Conservation (phyloP, 1,140 invertebrate genomes). For the Oryctes rhinoceros region DNA sequence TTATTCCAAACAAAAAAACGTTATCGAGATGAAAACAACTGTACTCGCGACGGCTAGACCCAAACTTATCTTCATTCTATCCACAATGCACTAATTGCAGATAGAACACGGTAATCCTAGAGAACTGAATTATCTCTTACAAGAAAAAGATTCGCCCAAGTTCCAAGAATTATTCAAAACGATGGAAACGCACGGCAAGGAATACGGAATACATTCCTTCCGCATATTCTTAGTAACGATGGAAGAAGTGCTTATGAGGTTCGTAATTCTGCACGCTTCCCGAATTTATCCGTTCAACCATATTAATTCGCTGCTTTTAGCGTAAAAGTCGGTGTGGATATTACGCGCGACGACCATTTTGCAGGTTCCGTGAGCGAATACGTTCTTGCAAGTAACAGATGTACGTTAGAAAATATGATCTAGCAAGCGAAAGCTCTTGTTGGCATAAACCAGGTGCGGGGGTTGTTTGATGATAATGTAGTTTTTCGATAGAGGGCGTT, state of each 20-base stretch:
- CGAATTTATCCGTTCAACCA: not conserved
- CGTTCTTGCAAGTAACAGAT: not conserved
- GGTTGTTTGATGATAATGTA: too few species aligned
- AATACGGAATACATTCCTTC: slow-evolving; percentile 72
- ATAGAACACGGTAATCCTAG: slow-evolving; percentile 49
- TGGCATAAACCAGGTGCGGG: too few species aligned
- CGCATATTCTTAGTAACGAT: slow-evolving; percentile 83
- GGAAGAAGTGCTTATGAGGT: slow-evolving; percentile 92
- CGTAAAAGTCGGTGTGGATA: not conserved
- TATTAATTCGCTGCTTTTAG: not conserved
- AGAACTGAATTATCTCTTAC: slow-evolving; percentile 53
- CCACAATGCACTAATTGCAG: slow-evolving; percentile 41
- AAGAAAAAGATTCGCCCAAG: slow-evolving; percentile 56
- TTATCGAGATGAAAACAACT: not conserved
- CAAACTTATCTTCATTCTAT: not conserved
- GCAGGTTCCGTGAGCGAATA: not conserved
- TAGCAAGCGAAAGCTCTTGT: too few species aligned
- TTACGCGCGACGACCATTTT: not conserved
- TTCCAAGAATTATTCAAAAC: slow-evolving; percentile 75
- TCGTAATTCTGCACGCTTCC: not conserved
- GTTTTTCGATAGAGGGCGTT: too few species aligned
- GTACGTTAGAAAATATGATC: not conserved
- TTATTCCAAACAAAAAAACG: not conserved
- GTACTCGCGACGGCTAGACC: not conserved
- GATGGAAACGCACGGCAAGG: slow-evolving; percentile 67